phyloP scores from a whole-genome alignment of 2,888 invertebrate genomes.

The Sturmia bella region DNA sequence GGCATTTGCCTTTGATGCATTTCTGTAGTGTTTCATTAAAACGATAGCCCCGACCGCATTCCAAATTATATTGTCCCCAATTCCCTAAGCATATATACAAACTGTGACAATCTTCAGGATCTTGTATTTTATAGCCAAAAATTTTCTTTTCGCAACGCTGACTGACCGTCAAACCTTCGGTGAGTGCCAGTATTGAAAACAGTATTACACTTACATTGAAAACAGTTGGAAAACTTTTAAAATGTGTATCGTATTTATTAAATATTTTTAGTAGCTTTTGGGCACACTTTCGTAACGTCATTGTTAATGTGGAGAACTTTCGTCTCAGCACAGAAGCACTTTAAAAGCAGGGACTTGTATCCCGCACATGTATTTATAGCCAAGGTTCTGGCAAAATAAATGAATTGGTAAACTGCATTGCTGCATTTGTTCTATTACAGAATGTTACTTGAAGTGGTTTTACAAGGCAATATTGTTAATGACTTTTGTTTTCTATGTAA shows the following conservation, averaged over 20 bases:
- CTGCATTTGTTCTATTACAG: background rate
- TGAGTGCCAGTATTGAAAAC: background rate
- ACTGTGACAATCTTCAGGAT: constrained; percentile 67
- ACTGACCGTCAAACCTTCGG: constrained; percentile 27
- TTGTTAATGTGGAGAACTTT: constrained; percentile 15
- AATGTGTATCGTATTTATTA: background rate
- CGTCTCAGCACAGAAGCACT: background rate
- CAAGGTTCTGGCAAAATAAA: background rate
- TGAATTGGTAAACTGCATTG: background rate
- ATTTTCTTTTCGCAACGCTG: constrained; percentile 44
- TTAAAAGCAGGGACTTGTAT: constrained; percentile 1
- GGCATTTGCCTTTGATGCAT: constrained; percentile 63
- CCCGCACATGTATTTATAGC: constrained; percentile 49
- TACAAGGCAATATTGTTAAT: constrained; percentile 38
- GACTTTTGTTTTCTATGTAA: constrained; percentile 19
- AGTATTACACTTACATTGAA: constrained; percentile 10
- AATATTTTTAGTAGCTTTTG: background rate
- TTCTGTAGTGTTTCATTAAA: constrained; percentile 62
- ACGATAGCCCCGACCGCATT: constrained; percentile 60
- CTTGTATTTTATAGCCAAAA: constrained; percentile 66
- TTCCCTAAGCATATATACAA: constrained; percentile 67
- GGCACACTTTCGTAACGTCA: constrained; percentile 43
- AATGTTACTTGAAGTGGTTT: constrained; percentile 27
- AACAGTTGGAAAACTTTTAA: constrained; percentile 6
- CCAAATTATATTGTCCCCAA: constrained; percentile 54